Percentiles rank a stretch among this genome's conserved stretches.
Conservation (phyloP, 2,113 vertebrate genomes). For the Gallinago undulata region DNA sequence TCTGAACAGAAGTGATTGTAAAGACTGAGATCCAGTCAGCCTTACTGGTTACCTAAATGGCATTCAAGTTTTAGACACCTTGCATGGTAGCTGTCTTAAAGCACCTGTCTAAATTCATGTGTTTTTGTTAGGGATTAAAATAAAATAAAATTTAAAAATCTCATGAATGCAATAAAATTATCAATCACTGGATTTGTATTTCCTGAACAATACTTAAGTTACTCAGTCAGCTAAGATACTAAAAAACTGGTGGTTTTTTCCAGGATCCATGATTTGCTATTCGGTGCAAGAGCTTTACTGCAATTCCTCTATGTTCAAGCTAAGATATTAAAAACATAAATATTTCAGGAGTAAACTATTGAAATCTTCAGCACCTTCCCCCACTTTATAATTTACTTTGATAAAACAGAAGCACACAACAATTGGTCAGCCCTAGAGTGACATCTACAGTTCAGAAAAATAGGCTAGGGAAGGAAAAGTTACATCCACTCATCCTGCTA, state of each 20-base stretch:
- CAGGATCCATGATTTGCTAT: background rate
- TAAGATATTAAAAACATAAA: background rate
- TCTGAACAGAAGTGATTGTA: background rate
- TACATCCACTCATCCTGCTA: background rate
- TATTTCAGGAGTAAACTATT: background rate
- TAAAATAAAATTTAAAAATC: background rate
- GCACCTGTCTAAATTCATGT: background rate
- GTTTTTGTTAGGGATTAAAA: background rate
- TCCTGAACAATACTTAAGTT: background rate
- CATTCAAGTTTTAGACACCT: background rate
- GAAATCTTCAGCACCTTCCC: background rate
- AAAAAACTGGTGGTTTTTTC: background rate
- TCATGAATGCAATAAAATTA: background rate
- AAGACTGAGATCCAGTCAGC: background rate
- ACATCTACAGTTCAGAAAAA: constrained; percentile 66
- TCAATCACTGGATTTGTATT: background rate
- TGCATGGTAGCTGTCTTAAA: background rate
- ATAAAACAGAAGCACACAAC: background rate
- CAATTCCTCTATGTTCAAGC: background rate
- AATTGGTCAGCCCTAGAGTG: constrained; percentile 51
- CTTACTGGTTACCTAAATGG: background rate
- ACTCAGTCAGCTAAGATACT: background rate
- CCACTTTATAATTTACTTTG: background rate
- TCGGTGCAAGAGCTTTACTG: background rate
- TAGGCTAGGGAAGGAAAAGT: background rate